These are phyloP conservation scores for Oophaga pumilio DNA, from an alignment of 2,113 vertebrate species.

Conservation along the genomic window DNA sequence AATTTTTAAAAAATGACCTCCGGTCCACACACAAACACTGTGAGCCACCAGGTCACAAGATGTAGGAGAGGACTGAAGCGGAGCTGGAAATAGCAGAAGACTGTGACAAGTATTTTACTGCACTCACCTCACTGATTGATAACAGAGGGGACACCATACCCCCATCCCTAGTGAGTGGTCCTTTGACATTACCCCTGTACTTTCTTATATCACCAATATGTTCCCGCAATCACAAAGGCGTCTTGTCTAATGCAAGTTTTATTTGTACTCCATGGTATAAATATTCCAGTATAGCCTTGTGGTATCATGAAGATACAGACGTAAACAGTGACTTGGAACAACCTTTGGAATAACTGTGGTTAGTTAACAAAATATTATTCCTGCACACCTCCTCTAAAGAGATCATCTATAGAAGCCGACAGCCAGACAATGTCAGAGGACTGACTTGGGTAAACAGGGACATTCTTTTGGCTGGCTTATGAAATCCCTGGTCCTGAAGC, in stretches of 20 bases:
- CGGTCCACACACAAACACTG: too few relatives aligned
- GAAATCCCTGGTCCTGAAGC: background rate
- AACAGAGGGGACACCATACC: too few relatives aligned
- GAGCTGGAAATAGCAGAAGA: too few relatives aligned
- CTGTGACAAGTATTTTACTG: too few relatives aligned
- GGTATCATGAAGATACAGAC: background rate
- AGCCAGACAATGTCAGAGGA: conserved; percentile 1
- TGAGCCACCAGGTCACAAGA: too few relatives aligned
- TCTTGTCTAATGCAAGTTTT: background rate
- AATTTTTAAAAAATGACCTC: too few relatives aligned
- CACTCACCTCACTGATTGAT: too few relatives aligned
- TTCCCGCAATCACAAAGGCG: background rate
- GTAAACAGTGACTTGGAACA: background rate
- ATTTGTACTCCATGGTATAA: background rate
- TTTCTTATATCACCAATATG: background rate
- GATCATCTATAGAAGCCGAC: background rate
- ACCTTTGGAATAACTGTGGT: background rate
- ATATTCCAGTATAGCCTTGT: background rate
- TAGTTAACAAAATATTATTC: background rate
- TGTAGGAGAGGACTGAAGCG: too few relatives aligned
- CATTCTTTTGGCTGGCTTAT: conserved; percentile 8
- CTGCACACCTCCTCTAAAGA: background rate
- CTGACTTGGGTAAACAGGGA: background rate
- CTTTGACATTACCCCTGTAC: background rate
- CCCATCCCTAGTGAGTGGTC: too few relatives aligned